Evolutionary conservation across 2,113 vertebrate genomes (phyloP), one percentile per base, ranked within the genome.

Genomic region (Emydocephalus ijimae): DNA sequence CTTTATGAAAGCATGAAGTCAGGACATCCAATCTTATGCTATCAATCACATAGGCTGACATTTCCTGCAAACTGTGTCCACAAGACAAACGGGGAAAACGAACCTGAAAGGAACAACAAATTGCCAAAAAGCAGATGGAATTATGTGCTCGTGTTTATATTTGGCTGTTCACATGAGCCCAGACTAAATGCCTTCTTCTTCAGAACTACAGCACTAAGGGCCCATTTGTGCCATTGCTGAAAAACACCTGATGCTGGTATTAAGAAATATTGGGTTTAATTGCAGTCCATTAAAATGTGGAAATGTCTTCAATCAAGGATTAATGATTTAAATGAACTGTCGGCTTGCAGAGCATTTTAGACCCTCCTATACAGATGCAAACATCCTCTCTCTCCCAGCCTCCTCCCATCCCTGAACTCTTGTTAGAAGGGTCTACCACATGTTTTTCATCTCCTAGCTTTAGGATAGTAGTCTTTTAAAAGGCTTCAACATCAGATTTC

Each of bases 1-100:
- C 97, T 98, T 98, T 98, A 98, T 97, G 97, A 97, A 98, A 98
- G 98, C 97, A 98, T 98, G 98, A 98, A 98, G 98, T 98, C 98
- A 97, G 97, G 96, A 97, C 98, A 97, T 98, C 97, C 98, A 97
- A 96, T 98, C 97, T 98, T 97, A 97, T 97, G 95, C 97, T 88
- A 98, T 98, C 98, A 97, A 98, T 99, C 98, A 98, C 45, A 0
- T 5, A 0, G 26, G 85, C 94, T 97, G 98, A 98, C 97, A 3
- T 98, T 98, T 98, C 98, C 98, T 98, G 97, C 98, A 98, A 98
- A 98, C 98, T 97, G 96, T 97, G 97, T 97, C 97, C 94, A 93
- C 94, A 97, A 98, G 97, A 97, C 97, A 97, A 97, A 97, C 96
- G 96, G 97, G 95, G 95, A 97, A 97, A 97, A 95, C 95, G 96